Evolutionary conservation across 2,113 vertebrate genomes (phyloP).

Genomic region (Petrocephalus microphthalmus): DNA sequence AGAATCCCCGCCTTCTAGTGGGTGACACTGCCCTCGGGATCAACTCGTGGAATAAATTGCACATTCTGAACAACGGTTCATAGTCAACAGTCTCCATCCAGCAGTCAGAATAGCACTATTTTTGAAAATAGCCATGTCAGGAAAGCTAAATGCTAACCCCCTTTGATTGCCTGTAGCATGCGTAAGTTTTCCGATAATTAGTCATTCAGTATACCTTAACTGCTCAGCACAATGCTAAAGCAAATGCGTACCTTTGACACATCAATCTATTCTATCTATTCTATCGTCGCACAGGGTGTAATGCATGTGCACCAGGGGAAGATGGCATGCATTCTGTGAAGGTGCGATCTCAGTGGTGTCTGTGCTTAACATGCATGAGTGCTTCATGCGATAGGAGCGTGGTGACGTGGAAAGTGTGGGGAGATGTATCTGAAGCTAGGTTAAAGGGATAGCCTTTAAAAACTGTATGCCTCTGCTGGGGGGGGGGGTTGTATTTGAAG

Average conservation of each 20-base stretch:
- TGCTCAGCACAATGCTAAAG: neutral
- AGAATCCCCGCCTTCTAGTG: neutral
- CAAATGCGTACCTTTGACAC: neutral
- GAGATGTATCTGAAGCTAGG: neutral
- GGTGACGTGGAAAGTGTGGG: neutral
- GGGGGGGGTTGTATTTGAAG: slow-evolving; percentile 37
- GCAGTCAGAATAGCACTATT: neutral
- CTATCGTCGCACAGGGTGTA: neutral
- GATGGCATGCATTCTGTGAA: neutral
- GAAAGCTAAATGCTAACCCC: neutral
- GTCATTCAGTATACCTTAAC: neutral
- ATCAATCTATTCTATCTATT: neutral
- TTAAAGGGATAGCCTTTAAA: neutral
- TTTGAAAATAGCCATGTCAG: neutral
- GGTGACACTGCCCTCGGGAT: neutral
- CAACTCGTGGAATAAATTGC: neutral
- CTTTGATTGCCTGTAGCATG: neutral
- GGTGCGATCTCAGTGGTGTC: neutral
- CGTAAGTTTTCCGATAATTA: neutral
- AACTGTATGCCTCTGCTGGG: slow-evolving; percentile 28
- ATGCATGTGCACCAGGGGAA: neutral
- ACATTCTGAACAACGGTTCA: neutral
- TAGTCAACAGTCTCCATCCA: neutral
- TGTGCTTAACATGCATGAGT: neutral
- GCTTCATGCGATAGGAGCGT: too few relatives aligned